Conservation (phyloP, 2,888 invertebrate genomes). For the Patella ulyssiponensis region DNA sequence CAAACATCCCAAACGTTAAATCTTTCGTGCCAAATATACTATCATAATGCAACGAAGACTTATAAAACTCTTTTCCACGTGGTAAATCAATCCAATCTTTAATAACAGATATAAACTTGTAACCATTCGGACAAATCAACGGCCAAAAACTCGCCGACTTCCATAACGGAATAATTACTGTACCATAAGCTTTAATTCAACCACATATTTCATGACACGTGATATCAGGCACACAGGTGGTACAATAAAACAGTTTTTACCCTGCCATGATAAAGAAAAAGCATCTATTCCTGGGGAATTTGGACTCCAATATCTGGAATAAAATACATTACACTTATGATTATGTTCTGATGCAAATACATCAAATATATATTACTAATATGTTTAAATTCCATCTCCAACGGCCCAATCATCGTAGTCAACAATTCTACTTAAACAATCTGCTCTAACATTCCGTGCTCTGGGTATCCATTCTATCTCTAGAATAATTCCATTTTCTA, state of each 20-base stretch:
- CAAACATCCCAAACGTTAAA: constrained; percentile 12
- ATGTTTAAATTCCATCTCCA: no score
- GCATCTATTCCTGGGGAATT: not conserved
- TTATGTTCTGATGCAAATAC: no score
- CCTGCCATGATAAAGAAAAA: not conserved
- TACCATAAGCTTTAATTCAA: not conserved
- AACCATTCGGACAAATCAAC: no score
- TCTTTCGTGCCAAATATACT: constrained; percentile 10
- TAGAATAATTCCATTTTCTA: no score
- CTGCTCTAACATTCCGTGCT: no score
- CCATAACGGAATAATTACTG: not conserved
- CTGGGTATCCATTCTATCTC: no score
- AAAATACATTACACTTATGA: no score
- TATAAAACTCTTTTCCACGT: constrained; percentile 5
- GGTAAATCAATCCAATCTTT: constrained; percentile 16
- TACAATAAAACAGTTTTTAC: not conserved
- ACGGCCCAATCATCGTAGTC: no score
- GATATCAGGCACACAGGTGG: not conserved
- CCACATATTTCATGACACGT: not conserved
- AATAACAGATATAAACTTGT: not conserved
- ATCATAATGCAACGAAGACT: not conserved
- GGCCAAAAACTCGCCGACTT: constrained; percentile 15
- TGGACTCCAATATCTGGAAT: no score
- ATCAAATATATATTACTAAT: no score
- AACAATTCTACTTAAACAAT: no score